Evolutionary conservation across 2,113 vertebrate species (phyloP).

Genomic region (Addax nasomaculatus): DNA sequence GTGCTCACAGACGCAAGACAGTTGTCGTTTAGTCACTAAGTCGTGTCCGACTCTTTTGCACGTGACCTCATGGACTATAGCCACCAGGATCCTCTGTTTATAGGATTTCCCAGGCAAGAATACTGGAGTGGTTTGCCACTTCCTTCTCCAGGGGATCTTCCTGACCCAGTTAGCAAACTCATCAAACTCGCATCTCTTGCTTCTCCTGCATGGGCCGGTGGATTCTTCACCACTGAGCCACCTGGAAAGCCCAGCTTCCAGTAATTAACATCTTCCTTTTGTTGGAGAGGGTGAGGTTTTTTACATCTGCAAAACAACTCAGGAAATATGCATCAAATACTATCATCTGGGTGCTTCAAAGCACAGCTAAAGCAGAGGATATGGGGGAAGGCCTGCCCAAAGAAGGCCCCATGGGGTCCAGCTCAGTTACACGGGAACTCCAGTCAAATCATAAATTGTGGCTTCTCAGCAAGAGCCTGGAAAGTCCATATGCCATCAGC

Average conservation of each 20-base stretch:
- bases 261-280: neutral
- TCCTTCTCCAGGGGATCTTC: neutral
- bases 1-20: neutral
- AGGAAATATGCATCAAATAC: neutral
- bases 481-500: neutral
- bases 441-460: neutral
- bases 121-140: neutral
- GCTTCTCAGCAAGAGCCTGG: neutral
- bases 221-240: neutral
- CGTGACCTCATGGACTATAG: neutral
- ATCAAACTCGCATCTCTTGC: neutral
- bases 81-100: neutral
- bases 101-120: neutral
- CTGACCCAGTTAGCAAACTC: neutral
- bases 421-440: neutral
- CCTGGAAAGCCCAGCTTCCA: neutral
- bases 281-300: neutral
- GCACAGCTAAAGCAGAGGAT: neutral
- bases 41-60: accelerated
- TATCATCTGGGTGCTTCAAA: neutral
- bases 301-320: neutral
- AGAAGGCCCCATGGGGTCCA: neutral
- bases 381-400: neutral
- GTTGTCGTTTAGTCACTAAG: neutral
- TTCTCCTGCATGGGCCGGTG: neutral